Evolutionary conservation across 2,113 vertebrate species (phyloP), one percentile per base, ranked within the genome.

Genomic region (Bubalus kerabau): DNA sequence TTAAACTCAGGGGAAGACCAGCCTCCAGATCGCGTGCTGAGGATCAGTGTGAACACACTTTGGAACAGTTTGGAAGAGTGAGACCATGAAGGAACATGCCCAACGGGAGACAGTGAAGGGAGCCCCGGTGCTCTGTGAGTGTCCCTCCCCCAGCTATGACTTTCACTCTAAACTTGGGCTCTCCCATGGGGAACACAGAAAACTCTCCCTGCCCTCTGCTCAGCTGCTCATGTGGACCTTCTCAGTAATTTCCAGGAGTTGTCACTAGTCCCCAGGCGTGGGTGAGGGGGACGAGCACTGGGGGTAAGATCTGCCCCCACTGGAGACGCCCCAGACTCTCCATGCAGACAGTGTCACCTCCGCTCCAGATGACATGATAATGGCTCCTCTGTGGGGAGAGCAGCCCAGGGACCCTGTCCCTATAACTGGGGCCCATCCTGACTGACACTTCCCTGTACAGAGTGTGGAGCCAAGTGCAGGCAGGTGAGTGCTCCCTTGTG

Each of bases 271-370:
- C 28, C 28, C 78, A 81, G 15, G 0, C 1, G 12, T 62, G 28
- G 28, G 0, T 12, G 28, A 81, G 2, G 48, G 1, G 2, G 28
- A 21, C 0, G 28, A 52, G 28, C 32, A 14, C 6, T 2, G 81
- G 11, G 81, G 32, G 9, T 36, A 7, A 9, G 21, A 36, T 24
- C 1, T 30, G 6, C n/a, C 32, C 81, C 24, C 32, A 8, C 32
- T 9, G 40, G 74, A 26, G 24, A 16, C 1, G 6, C 40, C 40
- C 24, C 24, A 8, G 80, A 59, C 4, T 6, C 23, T 59, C 40
- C 32, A 7, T 59, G 62, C 23, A 88, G 62, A 52, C 14, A 12
- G 32, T 4, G 32, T 71, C 54, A 23, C 16, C 9, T 2, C 21
- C 2, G 0, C 40, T 16, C 14, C 52, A 60, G 30, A 26, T 2